Conservation (phyloP, 2,888 invertebrate species). For the Tanytarsus gracilentus region DNA sequence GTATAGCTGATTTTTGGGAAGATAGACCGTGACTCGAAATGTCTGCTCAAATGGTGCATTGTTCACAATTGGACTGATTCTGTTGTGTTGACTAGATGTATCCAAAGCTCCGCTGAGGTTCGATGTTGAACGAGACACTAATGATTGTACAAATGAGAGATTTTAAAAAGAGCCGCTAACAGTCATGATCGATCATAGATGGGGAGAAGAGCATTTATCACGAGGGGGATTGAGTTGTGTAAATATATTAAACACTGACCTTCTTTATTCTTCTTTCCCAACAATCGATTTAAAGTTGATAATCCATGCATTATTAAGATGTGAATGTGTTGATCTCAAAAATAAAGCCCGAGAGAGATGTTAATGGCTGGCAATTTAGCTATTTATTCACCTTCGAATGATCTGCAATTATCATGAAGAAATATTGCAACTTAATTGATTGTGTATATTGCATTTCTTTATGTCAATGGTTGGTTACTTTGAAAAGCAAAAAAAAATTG, state of each 20-base stretch:
- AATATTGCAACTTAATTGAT: background rate
- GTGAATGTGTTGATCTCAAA: too few species aligned
- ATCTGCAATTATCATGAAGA: conserved; percentile 1
- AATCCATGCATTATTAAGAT: conserved; percentile 40
- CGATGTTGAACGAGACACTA: conserved; percentile 31
- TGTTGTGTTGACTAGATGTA: conserved; percentile 43
- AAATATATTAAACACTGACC: conserved; percentile 34
- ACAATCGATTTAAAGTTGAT: conserved; percentile 43
- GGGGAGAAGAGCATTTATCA: conserved; percentile 1
- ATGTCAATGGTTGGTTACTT: too few species aligned
- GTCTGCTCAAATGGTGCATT: conserved; percentile 44
- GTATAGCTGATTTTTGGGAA: conserved; percentile 71
- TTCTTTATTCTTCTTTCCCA: conserved; percentile 42
- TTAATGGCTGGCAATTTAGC: background rate
- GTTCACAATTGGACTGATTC: conserved; percentile 37
- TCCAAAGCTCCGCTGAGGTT: conserved; percentile 35
- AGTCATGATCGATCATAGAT: background rate
- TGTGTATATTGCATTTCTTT: background rate
- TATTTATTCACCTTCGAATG: background rate
- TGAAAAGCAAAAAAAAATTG: too few species aligned
- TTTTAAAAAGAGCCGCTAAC: background rate
- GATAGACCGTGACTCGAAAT: conserved; percentile 51
- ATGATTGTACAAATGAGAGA: background rate
- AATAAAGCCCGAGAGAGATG: too few species aligned
- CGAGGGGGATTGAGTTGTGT: too few species aligned